phyloP scores from a whole-genome alignment of 2,888 invertebrate genomes.

The Tuberolachnus salignus region DNA sequence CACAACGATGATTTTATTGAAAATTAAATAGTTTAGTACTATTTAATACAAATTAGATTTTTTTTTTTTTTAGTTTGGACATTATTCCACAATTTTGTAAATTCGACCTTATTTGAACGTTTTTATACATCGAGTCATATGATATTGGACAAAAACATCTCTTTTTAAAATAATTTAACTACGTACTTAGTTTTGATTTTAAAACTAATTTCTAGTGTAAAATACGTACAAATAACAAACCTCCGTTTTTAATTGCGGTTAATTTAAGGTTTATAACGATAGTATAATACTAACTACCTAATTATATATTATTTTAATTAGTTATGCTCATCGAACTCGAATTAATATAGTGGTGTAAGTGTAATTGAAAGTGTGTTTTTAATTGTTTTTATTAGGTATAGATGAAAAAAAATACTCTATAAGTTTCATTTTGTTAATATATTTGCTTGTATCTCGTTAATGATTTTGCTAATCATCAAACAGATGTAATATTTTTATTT shows the following conservation, averaged over 20 bases:
- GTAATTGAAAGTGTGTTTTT: not conserved
- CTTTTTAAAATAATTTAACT: not conserved
- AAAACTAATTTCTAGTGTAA: not conserved
- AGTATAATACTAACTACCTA: not conserved
- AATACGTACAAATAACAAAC: too few relatives aligned
- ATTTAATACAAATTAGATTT: too few relatives aligned
- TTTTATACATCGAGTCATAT: too few relatives aligned
- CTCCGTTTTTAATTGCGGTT: not conserved
- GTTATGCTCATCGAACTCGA: not conserved
- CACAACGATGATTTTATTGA: too few relatives aligned
- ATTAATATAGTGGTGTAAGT: not conserved
- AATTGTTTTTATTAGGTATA: not conserved
- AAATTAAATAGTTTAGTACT: too few relatives aligned
- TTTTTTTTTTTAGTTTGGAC: too few relatives aligned
- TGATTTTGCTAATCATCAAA: too few relatives aligned
- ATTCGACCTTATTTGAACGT: too few relatives aligned
- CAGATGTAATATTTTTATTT: too few relatives aligned
- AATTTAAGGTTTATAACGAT: constrained; percentile 5
- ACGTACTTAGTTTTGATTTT: not conserved
- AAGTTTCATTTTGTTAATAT: not conserved
- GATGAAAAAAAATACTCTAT: not conserved
- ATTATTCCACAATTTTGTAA: too few relatives aligned
- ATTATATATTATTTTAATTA: constrained; percentile 8
- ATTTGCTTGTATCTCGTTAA: too few relatives aligned
- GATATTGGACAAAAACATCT: too few relatives aligned